Conservation (phyloP, 1,140 invertebrate genomes). For the Drosophila sproati region DNA sequence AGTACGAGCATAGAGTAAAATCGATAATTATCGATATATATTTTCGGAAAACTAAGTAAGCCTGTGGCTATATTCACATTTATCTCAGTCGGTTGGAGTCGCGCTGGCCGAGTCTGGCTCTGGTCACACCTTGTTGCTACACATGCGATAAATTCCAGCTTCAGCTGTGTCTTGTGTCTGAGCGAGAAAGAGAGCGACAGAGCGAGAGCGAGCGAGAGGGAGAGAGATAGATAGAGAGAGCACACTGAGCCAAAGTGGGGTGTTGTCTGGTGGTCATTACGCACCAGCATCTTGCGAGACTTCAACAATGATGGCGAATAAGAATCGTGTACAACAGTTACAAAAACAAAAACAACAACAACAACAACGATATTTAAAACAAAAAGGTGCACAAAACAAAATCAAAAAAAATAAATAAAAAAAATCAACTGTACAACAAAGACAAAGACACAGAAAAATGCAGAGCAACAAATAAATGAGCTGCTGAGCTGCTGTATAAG, state of each 20-base stretch:
- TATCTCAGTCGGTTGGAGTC: too few species aligned
- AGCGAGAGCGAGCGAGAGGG: too few species aligned
- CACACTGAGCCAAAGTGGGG: background rate
- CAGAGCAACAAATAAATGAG: slow-evolving; percentile 34
- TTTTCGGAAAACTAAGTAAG: too few species aligned
- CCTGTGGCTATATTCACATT: too few species aligned
- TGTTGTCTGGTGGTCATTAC: slow-evolving; percentile 16
- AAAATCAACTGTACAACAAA: slow-evolving; percentile 10
- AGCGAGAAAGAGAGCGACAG: too few species aligned
- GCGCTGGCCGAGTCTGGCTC: too few species aligned
- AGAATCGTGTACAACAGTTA: background rate
- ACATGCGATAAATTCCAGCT: too few species aligned
- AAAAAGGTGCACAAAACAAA: slow-evolving; percentile 6
- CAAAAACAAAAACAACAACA: background rate
- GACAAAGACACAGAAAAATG: slow-evolving; percentile 8
- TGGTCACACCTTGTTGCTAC: slow-evolving; percentile 8
- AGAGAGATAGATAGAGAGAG: background rate
- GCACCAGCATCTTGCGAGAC: slow-evolving; percentile 25
- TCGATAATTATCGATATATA: too few species aligned
- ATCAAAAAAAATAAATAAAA: background rate
- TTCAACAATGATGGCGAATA: slow-evolving; percentile 29
- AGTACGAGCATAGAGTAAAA: too few species aligned
- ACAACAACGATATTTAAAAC: slow-evolving; percentile 22
- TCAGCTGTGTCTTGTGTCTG: too few species aligned
- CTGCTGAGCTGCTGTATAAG: background rate